Evolutionary conservation across 2,888 invertebrate genomes (phyloP).

Genomic region (Callinectes sapidus): DNA sequence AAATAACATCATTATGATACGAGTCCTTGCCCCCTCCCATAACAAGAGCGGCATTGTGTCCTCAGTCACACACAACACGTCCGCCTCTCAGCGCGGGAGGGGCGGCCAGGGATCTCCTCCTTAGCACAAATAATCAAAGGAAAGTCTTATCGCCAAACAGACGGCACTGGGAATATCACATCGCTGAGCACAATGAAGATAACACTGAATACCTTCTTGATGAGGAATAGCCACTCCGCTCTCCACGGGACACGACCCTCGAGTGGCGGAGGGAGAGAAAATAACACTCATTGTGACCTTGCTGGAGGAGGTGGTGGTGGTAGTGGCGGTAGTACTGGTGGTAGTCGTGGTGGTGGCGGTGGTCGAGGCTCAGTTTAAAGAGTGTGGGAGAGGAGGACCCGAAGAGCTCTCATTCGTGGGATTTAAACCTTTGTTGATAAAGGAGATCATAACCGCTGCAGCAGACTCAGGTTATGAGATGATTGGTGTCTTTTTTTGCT

Average conservation of each 20-base stretch:
- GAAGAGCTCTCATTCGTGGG: constrained; percentile 52
- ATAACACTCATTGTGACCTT: constrained; percentile 37
- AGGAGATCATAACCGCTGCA: constrained; percentile 52
- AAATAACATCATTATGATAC: constrained; percentile 36
- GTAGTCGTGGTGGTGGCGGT: too few relatives aligned
- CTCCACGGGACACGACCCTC: constrained; percentile 23
- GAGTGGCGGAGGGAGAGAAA: background rate
- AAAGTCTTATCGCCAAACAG: constrained; percentile 37
- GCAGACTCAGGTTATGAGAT: constrained; percentile 36
- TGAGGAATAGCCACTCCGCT: constrained; percentile 27
- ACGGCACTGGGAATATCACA: constrained; percentile 5
- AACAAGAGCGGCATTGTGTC: constrained; percentile 24
- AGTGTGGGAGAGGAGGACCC: constrained; percentile 26
- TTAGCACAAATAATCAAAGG: constrained; percentile 33
- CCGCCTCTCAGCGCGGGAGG: constrained; percentile 17
- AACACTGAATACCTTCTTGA: constrained; percentile 37
- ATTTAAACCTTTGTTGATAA: constrained; percentile 47
- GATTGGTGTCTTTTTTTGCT: constrained; percentile 10
- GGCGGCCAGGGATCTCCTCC: constrained; percentile 22
- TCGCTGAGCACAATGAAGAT: constrained; percentile 26
- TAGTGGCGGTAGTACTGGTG: background rate
- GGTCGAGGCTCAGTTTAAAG: constrained; percentile 44
- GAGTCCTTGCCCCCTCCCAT: constrained; percentile 12
- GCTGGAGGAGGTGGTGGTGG: background rate
- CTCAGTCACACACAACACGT: constrained; percentile 32